Evolutionary conservation across 2,113 vertebrate species (phyloP).

Genomic region (Galemys pyrenaicus): DNA sequence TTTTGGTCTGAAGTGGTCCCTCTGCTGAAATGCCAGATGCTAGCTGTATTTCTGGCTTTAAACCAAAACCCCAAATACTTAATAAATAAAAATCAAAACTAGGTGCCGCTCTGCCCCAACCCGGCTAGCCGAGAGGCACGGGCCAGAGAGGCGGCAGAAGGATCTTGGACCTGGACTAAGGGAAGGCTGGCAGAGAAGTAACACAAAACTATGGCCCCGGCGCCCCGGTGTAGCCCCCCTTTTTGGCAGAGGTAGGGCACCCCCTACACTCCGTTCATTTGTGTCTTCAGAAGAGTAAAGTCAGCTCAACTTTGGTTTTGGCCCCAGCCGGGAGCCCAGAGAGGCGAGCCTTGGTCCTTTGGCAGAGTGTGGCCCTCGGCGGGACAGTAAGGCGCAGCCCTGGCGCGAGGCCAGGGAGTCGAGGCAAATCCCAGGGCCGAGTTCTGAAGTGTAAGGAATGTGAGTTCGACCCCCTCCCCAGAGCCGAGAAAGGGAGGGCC

Average conservation of each 20-base stretch:
- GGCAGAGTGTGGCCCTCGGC: constrained; percentile 73
- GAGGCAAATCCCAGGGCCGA: constrained; percentile 58
- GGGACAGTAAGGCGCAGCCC: constrained; percentile 73
- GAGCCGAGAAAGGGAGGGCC: constrained; percentile 12
- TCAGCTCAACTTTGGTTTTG: constrained; percentile 74
- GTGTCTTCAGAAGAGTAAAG: constrained; percentile 48
- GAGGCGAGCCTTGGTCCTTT: constrained; percentile 74
- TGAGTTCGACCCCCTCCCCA: not conserved
- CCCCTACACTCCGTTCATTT: constrained; percentile 38
- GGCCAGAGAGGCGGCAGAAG: constrained; percentile 42
- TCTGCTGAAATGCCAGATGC: constrained; percentile 72
- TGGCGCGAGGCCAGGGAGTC: constrained; percentile 55
- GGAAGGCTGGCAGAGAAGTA: constrained; percentile 18
- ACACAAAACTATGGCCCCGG: not conserved
- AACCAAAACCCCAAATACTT: constrained; percentile 79
- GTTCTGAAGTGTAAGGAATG: constrained; percentile 9
- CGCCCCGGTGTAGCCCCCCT: not conserved
- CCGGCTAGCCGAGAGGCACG: constrained; percentile 55
- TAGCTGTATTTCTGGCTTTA: constrained; percentile 72
- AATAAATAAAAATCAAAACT: constrained; percentile 79
- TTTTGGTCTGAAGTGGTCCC: constrained; percentile 88
- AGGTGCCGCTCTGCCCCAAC: constrained; percentile 66
- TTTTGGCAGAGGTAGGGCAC: constrained; percentile 58
- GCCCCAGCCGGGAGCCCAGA: constrained; percentile 58
- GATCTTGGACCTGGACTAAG: not conserved